Evolutionary conservation across 1,140 invertebrate genomes (phyloP).

Genomic region (Melitaea cinxia): DNA sequence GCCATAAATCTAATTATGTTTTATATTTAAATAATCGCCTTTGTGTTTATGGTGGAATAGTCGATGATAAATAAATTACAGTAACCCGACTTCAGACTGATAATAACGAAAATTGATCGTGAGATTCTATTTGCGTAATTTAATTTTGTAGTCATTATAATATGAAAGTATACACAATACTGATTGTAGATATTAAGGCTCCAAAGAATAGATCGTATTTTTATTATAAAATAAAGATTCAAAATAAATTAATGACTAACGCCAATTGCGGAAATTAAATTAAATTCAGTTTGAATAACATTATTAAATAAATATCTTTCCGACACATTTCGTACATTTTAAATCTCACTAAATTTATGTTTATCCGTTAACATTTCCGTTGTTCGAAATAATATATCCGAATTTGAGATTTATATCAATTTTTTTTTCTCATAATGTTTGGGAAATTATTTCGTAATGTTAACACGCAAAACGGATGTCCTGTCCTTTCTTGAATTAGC

Average conservation of each 20-base stretch:
- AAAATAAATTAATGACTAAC: not conserved
- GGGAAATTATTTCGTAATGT: conserved; percentile 43
- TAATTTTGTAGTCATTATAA: conserved; percentile 32
- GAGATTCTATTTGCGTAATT: conserved; percentile 38
- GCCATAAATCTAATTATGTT: conserved; percentile 69
- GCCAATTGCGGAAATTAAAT: not conserved
- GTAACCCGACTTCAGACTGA: conserved; percentile 18
- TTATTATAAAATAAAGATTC: not conserved
- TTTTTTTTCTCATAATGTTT: conserved; percentile 44
- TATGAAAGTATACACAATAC: conserved; percentile 10
- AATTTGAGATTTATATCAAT: conserved; percentile 29
- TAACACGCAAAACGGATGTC: conserved; percentile 49
- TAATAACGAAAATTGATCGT: conserved; percentile 44
- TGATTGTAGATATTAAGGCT: conserved; percentile 15
- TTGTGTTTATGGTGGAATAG: conserved; percentile 20
- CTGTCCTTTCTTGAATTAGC: conserved; percentile 51
- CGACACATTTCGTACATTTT: not conserved
- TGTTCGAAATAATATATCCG: conserved; percentile 9
- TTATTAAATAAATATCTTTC: not conserved
- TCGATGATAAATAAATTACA: conserved; percentile 30
- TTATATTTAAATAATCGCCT: conserved; percentile 30
- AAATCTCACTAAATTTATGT: conserved; percentile 6
- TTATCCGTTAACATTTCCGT: conserved; percentile 21
- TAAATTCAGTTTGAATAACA: not conserved
- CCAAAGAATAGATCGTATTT: not conserved